Base-by-base conservation (phyloP, 2,888 invertebrate genomes). In the Leistus spinibarbis region DNA sequence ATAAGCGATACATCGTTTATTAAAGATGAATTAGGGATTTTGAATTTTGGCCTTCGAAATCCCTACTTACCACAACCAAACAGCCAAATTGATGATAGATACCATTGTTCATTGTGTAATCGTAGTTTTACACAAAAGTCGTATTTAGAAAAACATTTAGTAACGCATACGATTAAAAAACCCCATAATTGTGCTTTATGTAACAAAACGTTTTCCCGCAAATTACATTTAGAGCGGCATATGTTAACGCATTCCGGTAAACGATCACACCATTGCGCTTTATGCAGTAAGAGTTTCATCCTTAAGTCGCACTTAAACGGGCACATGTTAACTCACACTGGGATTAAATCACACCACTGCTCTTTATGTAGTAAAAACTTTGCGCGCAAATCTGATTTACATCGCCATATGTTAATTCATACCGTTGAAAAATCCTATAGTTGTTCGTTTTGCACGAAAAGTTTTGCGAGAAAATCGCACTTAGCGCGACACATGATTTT, bases 371-470 rank as follows among this genome's bases (percentile, higher is more conserved):
- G 88, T n/a, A 90, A 89, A 79, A 88, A 88, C 72, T 93, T 93
- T 83, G 91, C 91, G 7, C 86, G 93, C 70, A 90, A 89, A 66
- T 91, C 92, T 78, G 93, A 93, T 83, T 87, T 93, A 22, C 83
- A 90, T 78, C 85, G 91, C 3, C 91, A 91, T 80, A 86, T 90
- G 69, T 57, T 69, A 9, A 69, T 69, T 24, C 69, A 69, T 19
- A 69, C 69, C 0, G 69, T 57, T 4, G 69, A 69, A 5, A 57
- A 57, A 17, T 24, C 57, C 13, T 69, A 69, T 19, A 56, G 24
- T 9, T 69, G 69, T 57, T 23, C 22, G 5, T 69, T 22, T 57
- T 69, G 69, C 13, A 22, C 23, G 22, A 69, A 69, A 69, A 69
- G 57, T 57, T 69, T 69, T 56, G 69, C 69, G 2, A 3, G 69